A percentile compares a stretch with the other conserved stretches of the same genome.
Conservation (phyloP, 2,888 invertebrate species). For the Athripsodes cinereus region DNA sequence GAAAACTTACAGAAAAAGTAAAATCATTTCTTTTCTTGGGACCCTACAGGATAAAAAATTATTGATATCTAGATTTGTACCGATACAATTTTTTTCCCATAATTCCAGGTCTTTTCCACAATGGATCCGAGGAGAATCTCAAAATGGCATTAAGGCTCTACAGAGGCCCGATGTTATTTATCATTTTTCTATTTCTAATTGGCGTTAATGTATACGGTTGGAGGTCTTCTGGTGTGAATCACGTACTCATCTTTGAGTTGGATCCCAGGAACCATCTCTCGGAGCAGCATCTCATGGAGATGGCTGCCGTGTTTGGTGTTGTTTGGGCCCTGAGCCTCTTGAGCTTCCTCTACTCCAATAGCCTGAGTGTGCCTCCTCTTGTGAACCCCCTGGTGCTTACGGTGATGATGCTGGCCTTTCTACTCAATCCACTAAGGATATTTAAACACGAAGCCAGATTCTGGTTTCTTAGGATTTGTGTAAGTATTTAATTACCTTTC, state of each 20-base stretch:
- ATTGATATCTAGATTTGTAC: too few species aligned
- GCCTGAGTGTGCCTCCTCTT: constrained; percentile 85
- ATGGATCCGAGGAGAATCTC: constrained; percentile 64
- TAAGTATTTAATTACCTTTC: constrained; percentile 55
- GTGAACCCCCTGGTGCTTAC: constrained; percentile 84
- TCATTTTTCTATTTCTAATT: constrained; percentile 89
- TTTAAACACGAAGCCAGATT: constrained; percentile 90
- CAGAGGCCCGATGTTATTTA: constrained; percentile 86
- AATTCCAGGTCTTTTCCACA: constrained; percentile 67
- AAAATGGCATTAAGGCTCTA: constrained; percentile 88
- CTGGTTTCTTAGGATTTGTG: constrained; percentile 87
- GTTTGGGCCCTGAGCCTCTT: constrained; percentile 91
- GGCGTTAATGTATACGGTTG: constrained; percentile 97
- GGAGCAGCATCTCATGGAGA: constrained; percentile 91
- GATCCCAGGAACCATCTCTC: constrained; percentile 92
- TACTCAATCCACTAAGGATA: constrained; percentile 89
- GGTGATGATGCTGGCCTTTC: constrained; percentile 76
- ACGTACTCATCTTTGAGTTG: constrained; percentile 94
- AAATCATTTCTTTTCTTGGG: too few species aligned
- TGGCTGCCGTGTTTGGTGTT: constrained; percentile 89
- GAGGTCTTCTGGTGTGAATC: constrained; percentile 96
- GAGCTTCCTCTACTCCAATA: constrained; percentile 70
- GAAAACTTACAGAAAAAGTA: too few species aligned
- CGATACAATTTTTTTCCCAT: too few species aligned
- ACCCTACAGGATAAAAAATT: too few species aligned